A percentile compares a stretch with the other conserved stretches of the same genome.
Conservation (phyloP, 2,797 vertebrate species). For the Tapirus indicus region DNA sequence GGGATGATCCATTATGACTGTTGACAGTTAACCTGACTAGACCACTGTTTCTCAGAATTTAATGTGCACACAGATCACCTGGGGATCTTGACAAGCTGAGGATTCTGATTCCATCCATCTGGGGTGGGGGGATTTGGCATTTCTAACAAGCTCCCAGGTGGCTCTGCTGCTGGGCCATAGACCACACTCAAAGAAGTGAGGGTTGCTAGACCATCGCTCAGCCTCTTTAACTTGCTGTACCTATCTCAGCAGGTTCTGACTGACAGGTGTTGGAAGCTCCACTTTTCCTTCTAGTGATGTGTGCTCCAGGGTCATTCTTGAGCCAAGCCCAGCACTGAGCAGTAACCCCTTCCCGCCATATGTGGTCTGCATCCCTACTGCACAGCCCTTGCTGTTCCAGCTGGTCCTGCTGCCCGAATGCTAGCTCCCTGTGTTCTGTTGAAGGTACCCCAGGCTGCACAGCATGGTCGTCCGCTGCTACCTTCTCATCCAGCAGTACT, state of each 20-base stretch:
- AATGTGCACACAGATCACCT: background rate
- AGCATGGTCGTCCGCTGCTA: conserved; percentile 99
- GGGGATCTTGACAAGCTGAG: background rate
- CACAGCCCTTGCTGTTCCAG: background rate
- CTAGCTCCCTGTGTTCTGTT: conserved; percentile 62
- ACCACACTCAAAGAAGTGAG: background rate
- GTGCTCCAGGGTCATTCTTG: background rate
- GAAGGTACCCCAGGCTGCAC: conserved; percentile 96
- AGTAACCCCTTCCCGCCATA: background rate
- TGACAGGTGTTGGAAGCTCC: background rate
- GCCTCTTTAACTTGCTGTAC: background rate
- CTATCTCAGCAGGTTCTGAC: background rate
- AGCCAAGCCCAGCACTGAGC: background rate
- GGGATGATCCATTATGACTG: background rate
- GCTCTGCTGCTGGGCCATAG: background rate
- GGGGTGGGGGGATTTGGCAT: background rate
- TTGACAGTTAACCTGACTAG: background rate
- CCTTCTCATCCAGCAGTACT: conserved; percentile 99
- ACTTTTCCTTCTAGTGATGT: background rate
- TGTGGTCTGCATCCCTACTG: background rate
- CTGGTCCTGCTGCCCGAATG: background rate
- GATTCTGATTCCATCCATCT: background rate
- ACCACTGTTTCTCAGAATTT: background rate
- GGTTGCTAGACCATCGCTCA: background rate
- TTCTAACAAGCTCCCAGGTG: background rate